Percentiles rank a stretch among this genome's conserved stretches.
These are phyloP conservation scores for Mesorhabditis belari DNA, from an alignment of 2,888 invertebrate genomes.

Conservation along the genomic window DNA sequence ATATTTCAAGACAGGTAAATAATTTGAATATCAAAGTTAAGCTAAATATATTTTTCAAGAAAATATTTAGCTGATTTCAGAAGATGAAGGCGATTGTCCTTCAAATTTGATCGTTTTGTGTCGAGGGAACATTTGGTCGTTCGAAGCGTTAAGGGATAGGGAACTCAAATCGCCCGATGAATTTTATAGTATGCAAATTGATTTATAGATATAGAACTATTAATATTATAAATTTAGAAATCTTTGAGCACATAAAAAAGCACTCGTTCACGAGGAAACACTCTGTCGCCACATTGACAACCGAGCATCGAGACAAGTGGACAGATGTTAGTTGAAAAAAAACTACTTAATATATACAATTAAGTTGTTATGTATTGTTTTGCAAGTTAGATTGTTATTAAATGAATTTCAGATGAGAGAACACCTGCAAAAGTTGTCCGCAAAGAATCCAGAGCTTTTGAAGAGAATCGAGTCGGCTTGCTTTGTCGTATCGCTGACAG, in stretches of 20 bases:
- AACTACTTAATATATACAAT: conserved; percentile 7
- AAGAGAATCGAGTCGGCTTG: conserved; percentile 26
- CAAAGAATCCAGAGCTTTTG: conserved; percentile 17
- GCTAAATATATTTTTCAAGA: conserved; percentile 8
- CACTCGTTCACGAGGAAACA: neutral
- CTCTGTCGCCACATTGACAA: conserved; percentile 22
- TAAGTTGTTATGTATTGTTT: neutral
- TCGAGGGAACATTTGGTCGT: conserved; percentile 59
- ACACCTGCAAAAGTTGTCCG: conserved; percentile 21
- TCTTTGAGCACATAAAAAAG: conserved; percentile 3
- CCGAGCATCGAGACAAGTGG: conserved; percentile 28
- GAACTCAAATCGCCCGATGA: conserved; percentile 17
- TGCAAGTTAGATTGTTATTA: neutral
- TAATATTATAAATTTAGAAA: conserved; percentile 4
- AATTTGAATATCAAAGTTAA: conserved; percentile 1
- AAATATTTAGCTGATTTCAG: conserved; percentile 32
- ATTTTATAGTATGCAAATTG: conserved; percentile 9
- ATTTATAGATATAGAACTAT: conserved; percentile 9
- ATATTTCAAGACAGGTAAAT: conserved; percentile 31
- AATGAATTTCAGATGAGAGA: conserved; percentile 26
- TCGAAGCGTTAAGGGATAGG: conserved; percentile 20
- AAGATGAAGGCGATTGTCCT: conserved; percentile 52
- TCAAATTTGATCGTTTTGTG: conserved; percentile 59
- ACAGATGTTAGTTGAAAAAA: conserved; percentile 48
- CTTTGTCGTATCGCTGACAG: conserved; percentile 33